Evolutionary conservation across 2,888 invertebrate genomes (phyloP).

Genomic region (Ectemnius continuus): DNA sequence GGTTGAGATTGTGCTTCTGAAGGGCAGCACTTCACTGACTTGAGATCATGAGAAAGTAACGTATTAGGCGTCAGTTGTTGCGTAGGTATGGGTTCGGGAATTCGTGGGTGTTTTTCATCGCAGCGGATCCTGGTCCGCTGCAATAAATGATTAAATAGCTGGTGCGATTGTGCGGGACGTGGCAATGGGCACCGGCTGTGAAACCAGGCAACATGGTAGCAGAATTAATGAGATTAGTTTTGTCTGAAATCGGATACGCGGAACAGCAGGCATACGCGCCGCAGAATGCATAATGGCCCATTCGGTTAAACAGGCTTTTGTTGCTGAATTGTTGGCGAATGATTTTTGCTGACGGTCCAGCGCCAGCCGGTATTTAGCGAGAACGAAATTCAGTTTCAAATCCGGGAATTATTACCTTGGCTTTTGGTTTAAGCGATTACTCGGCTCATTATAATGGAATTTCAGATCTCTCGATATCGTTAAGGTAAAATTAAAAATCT

Average conservation of each 20-base stretch:
- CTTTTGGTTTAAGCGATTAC: too few species aligned
- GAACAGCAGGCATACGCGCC: neutral
- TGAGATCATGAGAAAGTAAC: too few species aligned
- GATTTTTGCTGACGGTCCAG: neutral
- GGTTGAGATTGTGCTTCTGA: too few species aligned
- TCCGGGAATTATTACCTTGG: too few species aligned
- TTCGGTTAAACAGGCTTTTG: slow-evolving; percentile 1
- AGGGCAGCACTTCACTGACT: too few species aligned
- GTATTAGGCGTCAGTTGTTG: too few species aligned
- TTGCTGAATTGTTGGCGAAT: neutral
- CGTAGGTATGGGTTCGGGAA: too few species aligned
- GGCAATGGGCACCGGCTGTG: slow-evolving; percentile 5
- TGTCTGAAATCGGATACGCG: slow-evolving; percentile 6
- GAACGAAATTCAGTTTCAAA: too few species aligned
- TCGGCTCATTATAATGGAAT: too few species aligned
- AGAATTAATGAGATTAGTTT: slow-evolving; percentile 7
- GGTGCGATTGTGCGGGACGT: neutral
- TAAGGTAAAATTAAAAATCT: too few species aligned
- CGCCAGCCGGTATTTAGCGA: neutral
- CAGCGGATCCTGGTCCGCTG: neutral
- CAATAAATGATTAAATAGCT: slow-evolving; percentile 3
- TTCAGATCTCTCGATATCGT: too few species aligned
- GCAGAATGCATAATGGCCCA: slow-evolving; percentile 7
- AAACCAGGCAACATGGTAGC: slow-evolving; percentile 8
- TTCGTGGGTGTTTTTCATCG: neutral